A percentile compares a stretch with the other conserved stretches of the same genome.
phyloP scores from a whole-genome alignment of 2,888 invertebrate genomes.

The Nyleta sp. region DNA sequence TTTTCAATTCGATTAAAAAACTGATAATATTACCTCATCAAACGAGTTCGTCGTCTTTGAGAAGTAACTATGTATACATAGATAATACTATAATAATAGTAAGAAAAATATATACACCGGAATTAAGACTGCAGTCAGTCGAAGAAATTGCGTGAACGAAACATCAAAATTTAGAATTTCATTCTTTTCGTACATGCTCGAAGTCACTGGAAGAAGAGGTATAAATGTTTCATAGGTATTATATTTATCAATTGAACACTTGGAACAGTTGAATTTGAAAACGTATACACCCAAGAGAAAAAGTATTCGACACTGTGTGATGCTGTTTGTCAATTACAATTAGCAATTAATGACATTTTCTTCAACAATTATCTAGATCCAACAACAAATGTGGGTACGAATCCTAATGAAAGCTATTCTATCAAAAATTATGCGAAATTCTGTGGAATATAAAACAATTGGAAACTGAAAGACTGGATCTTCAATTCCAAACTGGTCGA shows the following conservation, averaged over 20 bases:
- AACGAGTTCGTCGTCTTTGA: too few species aligned
- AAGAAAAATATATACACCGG: constrained; percentile 46
- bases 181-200: constrained; percentile 18
- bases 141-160: constrained; percentile 14
- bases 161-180: constrained; percentile 34
- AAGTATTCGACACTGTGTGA: background rate
- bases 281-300: background rate
- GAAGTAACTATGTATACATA: too few species aligned
- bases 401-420: too few species aligned
- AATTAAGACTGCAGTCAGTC: constrained; percentile 6
- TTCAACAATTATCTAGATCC: too few species aligned
- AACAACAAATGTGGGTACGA: too few species aligned
- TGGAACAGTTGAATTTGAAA: constrained; percentile 2
- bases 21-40: too few species aligned
- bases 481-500: too few species aligned
- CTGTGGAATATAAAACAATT: too few species aligned
- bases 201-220: constrained; percentile 32
- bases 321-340: background rate
- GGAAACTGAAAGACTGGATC: too few species aligned
- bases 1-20: too few species aligned
- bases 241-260: constrained; percentile 12
- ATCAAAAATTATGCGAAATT: too few species aligned
- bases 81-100: constrained; percentile 31
- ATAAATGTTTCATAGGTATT: too few species aligned
- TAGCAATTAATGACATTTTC: background rate